Base-by-base conservation (phyloP, 1,140 invertebrate species). In the Neodiprion fabricii region DNA sequence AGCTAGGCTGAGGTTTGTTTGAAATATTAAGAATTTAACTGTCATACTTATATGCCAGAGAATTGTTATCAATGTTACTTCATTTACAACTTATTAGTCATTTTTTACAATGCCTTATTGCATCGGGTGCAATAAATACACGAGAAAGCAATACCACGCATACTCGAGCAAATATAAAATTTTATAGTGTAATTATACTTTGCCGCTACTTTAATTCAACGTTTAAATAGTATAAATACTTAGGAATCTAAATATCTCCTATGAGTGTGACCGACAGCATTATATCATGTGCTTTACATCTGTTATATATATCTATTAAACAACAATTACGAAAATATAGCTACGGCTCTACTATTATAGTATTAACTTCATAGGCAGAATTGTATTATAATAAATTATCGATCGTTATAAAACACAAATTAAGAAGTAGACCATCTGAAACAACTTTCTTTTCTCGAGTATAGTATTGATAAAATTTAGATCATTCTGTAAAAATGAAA, bases 271-370 rank as follows among this genome's bases (percentile, higher is more conserved):
- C 53, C 53, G 5, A 61, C 53, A 61, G 53, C 53, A 61, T 61
- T 61, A 61, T 61, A 61, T 61, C 53, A 61, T 61, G 53, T 61
- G 53, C 53, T 61, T 61, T 61, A 61, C 53, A 17, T 61, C 53
- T 61, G 53, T 61, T 61, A 40, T 40, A 21, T 21, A 61, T 61
- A 61, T 61, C 53, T 17, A 61, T 61, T 61, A 61, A 61, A 61
- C 53, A 61, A 61, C 11, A 61, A 61, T 61, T 61, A 61, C 53
- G 53, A 61, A 11, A 61, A 61, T 14, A 9, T 61, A 61, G 53
- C 53, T 17, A 61, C 11, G 53, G 53, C 53, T 61, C 53, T 61
- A 61, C 53, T 61, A 61, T 61, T 61, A 61, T 61, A 61, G 53
- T 61, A 61, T 61, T 61, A 40, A 40, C 28, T 40, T 40, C 28